Base-by-base conservation (phyloP, 2,888 invertebrate species). In the Ophraella communa region DNA sequence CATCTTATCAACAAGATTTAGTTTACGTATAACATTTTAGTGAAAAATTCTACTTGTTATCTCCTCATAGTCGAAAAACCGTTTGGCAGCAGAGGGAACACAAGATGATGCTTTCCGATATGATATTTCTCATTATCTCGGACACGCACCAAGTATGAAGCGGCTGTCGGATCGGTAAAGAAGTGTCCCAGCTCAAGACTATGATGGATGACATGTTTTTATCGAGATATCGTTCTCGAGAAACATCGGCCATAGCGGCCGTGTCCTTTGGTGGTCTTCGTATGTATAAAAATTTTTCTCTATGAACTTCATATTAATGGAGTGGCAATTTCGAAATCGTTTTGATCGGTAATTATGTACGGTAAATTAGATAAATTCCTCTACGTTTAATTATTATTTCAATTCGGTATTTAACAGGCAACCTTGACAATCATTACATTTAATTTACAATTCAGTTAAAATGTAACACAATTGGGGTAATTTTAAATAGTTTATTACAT, bases 141-240 rank as follows among this genome's bases (percentile, higher is more conserved):
- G 71, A 77, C 77, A 75, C 72, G 76, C 71, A 69, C 72, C 68
- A 72, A 72, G 76, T 76, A 74, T 73, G 71, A 73, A 76, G 78
- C 78, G 80, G 79, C 79, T 77, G 80, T 80, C 81, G 78, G 74
- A 76, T 78, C 79, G 77, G 79, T 81, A 82, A 82, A 80, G 80
- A 77, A 79, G 76, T 78, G 79, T 78, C 78, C 76, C 78, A 78
- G 73, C 74, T 72, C 74, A 71, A 75, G 77, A 80, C 79, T 79
- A 81, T 82, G 82, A 82, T 81, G 78, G 82, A 82, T 82, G 78
- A 78, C 74, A 74, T 73, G 74, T 74, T 73, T 75, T 80, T 82
- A 82, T 82, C 82, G 77, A 71, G 71, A 76, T 78, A 79, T 80
- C 78, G 74, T 73, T 78, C 73, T 73, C 71, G 73, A 72, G 67